Percentiles rank a stretch among this genome's conserved stretches.
Evolutionary conservation across 2,797 vertebrate genomes (phyloP).

Genomic region (Sorex maritimensis): DNA sequence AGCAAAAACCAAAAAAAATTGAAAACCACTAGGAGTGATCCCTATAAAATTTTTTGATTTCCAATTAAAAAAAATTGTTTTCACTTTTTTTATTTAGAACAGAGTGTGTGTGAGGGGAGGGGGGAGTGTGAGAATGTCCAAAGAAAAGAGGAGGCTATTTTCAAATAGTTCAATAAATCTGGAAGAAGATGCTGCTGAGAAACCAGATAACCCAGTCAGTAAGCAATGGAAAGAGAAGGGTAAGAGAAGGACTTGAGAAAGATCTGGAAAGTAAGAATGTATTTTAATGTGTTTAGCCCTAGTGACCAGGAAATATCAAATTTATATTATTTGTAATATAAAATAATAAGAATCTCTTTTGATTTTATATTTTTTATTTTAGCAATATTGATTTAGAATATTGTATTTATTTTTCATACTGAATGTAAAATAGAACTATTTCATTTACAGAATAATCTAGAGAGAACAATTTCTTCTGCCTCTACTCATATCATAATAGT

Average conservation of each 20-base stretch:
- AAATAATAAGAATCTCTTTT: background rate
- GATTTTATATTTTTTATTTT: too few species aligned
- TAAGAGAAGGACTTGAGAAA: background rate
- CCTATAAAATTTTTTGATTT: background rate
- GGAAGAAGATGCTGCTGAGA: background rate
- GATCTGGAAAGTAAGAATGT: background rate
- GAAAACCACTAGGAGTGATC: background rate
- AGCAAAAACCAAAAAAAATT: too few species aligned
- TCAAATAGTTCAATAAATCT: background rate
- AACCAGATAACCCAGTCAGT: background rate
- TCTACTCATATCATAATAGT: background rate
- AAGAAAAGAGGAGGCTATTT: background rate
- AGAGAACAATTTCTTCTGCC: background rate
- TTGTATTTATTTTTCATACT: slow-evolving; percentile 22
- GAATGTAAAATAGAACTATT: slow-evolving; percentile 50
- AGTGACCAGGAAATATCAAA: slow-evolving; percentile 13
- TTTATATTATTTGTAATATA: background rate
- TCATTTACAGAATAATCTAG: background rate
- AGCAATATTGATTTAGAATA: background rate
- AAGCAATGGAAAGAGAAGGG: background rate
- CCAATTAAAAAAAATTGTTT: slow-evolving; percentile 5
- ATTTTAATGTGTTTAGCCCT: background rate
- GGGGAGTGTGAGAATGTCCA: background rate
- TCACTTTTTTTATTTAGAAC: background rate
- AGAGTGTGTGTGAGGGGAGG: background rate